Base-by-base conservation (phyloP, 2,797 vertebrate genomes). In the Poecilia gillii region DNA sequence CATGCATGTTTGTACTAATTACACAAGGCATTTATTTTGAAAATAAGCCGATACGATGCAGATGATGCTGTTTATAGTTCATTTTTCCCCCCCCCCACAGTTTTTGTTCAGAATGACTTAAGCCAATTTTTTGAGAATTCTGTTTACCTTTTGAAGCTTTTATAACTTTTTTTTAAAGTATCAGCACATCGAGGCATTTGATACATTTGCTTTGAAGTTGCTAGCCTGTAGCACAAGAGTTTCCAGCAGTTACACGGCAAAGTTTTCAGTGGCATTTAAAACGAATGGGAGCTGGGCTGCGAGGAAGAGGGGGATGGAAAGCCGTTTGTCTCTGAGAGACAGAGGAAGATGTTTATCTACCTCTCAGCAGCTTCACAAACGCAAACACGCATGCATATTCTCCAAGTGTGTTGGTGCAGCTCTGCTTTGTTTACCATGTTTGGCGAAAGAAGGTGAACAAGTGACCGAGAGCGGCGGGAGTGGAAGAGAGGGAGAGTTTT, bases 391-490 rank as follows among this genome's bases (percentile, higher is more conserved):
- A 80, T 68, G 71, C 74, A 53, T 73, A 82, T 73, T 79, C 79
- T 84, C 74, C 72, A 76, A 84, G 79, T n/a, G 81, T 49, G 80
- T 66, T 53, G 73, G 59, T 76, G 85, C 85, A 70, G 84, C 84
- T 74, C 86, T 74, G 74, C 62, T 83, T 84, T 90, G 89, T 90
- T 93, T 89, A 90, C 92, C 93, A 94, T 93, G 91, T 94, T 94
- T 92, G 93, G 93, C 84, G 74, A 90, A 86, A 87, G 90, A 89
- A 90, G 92, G 88, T 85, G 87, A 91, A 80, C 85, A 6, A 89
- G 86, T 82, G 88, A 87, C 86, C 83, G 33, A 49, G 74, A 82
- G 78, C 64, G 80, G 78, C 53, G 39, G 31, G 53, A 76, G 68
- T 75, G 51, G 66, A 1, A 78, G 70, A 77, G 70, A 72, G 78